Conservation (phyloP, 2,797 vertebrate genomes). For the Menidia menidia region DNA sequence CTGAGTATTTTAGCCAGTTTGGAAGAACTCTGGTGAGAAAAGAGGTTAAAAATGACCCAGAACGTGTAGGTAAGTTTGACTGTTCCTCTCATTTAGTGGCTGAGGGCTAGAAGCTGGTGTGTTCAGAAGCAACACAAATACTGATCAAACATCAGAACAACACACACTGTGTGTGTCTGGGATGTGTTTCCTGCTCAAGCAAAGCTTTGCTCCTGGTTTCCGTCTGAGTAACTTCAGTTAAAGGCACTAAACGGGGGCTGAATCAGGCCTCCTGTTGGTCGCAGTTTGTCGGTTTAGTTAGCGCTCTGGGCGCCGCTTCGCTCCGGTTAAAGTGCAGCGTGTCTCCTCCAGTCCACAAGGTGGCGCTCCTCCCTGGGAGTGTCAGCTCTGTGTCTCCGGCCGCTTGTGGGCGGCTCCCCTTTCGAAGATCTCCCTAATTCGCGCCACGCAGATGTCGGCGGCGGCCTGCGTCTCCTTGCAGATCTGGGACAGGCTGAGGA, state of each 20-base stretch:
- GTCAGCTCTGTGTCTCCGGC: conserved; percentile 25
- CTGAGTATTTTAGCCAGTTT: no score
- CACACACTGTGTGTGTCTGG: not conserved
- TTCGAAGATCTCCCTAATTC: conserved; percentile 82
- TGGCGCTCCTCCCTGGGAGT: not conserved
- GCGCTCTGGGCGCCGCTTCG: no score
- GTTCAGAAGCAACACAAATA: no score
- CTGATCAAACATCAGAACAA: no score
- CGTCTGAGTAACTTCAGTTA: conserved; percentile 1
- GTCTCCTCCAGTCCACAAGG: not conserved
- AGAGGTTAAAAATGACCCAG: no score
- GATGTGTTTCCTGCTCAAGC: conserved; percentile 21
- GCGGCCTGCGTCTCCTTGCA: conserved; percentile 87
- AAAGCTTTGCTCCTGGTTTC: conserved; percentile 2
- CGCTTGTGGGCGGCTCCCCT: conserved; percentile 32
- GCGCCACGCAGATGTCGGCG: conserved; percentile 77
- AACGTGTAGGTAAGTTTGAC: no score
- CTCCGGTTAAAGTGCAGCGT: conserved; percentile 40
- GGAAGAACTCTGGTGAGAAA: no score
- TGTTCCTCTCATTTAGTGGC: no score
- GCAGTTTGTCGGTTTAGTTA: no score
- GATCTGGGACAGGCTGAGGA: conserved; percentile 87
- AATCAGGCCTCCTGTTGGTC: no score
- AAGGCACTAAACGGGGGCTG: not conserved
- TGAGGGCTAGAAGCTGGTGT: no score